Conservation (phyloP, 2,888 invertebrate genomes). For the Clusia tigrina region DNA sequence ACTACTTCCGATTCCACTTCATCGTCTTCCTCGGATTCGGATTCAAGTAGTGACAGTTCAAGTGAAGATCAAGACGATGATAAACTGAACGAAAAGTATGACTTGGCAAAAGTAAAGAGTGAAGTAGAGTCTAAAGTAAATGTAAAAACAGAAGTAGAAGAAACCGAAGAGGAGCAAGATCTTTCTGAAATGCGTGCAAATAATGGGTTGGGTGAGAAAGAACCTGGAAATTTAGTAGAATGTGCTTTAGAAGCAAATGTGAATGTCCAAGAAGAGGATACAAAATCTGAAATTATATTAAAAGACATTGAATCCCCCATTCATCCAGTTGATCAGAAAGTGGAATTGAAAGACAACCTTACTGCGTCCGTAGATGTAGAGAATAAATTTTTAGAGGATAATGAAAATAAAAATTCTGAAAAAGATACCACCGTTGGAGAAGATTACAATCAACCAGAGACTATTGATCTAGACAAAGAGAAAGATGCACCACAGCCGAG, state of each 20-base stretch:
- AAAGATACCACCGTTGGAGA: conserved; percentile 11
- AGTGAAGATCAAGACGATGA: conserved; percentile 57
- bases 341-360: no score
- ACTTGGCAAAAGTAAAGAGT: conserved; percentile 45
- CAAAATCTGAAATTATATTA: not conserved
- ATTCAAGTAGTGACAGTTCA: conserved; percentile 54
- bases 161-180: conserved; percentile 20
- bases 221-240: conserved; percentile 9
- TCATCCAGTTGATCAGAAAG: no score
- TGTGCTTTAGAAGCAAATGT: not conserved
- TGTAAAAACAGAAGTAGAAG: conserved; percentile 55
- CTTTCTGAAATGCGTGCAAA: no score
- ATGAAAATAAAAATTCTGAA: conserved; percentile 32
- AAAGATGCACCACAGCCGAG: conserved; percentile 68
- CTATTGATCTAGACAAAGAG: conserved; percentile 66
- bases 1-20: conserved; percentile 50
- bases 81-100: conserved; percentile 62
- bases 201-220: conserved; percentile 28
- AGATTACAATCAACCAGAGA: conserved; percentile 43
- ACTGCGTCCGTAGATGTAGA: no score
- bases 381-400: conserved; percentile 35
- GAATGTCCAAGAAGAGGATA: no score
- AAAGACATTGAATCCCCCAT: no score
- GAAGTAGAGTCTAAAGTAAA: conserved; percentile 49
- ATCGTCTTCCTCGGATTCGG: conserved; percentile 52